Evolutionary conservation across 2,797 vertebrate species (phyloP), one percentile per base, ranked within the genome.

Genomic region (Acestrorhynchus altus): DNA sequence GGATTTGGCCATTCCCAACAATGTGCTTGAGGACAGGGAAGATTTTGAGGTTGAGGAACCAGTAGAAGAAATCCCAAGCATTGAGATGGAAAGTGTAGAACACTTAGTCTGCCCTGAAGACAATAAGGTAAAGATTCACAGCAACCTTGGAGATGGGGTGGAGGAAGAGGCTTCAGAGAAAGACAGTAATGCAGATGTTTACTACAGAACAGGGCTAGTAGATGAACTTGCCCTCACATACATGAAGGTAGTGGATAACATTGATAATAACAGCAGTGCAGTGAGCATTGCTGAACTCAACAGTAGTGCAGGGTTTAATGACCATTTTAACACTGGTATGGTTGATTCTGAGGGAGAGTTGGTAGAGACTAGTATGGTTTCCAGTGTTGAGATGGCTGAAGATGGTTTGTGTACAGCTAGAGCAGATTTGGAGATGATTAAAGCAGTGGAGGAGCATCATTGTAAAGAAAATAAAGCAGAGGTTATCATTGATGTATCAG

Each of bases 311-410:
- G 74, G 59, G 13, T 18, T 46, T 52, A 40, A 26, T 71, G 20
- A 64, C 72, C 18, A 13, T 13, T 13, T 46, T 49, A 26, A 63
- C 10, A 46, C n/a, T 56, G 57, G 10, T 51, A 7, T 13, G 13
- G 18, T 61, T 68, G 15, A 7, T 70, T 39, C 71, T 28, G 12
- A 47, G 51, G 35, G 61, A 76, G 54, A 68, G 4, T 20, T 67
- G 28, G 26, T 39, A 26, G 60, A 60, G 26, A 67, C 8, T 16
- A 20, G 57, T n/a, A n/a, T 11, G 46, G n/a, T 26, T 12, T 51
- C 28, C n/a, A 24, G 39, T 24, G n/a, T 10, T 28, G 35, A 54
- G 15, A 44, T 12, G 1, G 16, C 15, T 64, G 18, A 51, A 10
- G 15, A 68, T 20, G 60, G 20, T 24, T 26, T 42, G 10, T 13